Evolutionary conservation across 1,140 invertebrate genomes (phyloP), one percentile per base, ranked within the genome.

Genomic region (Meloidogyne floridensis): DNA sequence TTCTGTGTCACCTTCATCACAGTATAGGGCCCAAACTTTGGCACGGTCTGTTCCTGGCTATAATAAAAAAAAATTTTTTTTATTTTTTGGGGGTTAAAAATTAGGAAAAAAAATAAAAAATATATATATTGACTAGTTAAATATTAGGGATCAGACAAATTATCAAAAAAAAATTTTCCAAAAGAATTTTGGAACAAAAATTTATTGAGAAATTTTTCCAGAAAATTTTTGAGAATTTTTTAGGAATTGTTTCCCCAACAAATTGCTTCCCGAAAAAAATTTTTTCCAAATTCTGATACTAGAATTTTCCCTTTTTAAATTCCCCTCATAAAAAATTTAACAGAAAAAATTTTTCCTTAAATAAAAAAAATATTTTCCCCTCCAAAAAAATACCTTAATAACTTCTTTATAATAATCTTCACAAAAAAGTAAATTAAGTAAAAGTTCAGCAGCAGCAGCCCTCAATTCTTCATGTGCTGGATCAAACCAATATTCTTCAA

Each of bases 401-500:
- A 85, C 87, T 69, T 87, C 82, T 15, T 87, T 75, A 72, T 65
- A 87, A 81, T 89, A 89, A 13, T 90, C 88, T n/a, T 89, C 89
- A 32, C 83, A 82, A 71, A 85, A 90, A 15, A 89, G 80, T 76
- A 89, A 47, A 79, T 89, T 89, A 32, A 90, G 77, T 7, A 89
- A 75, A 20, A 90, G 75, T 77, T 89, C 88, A 18, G 88, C 82
- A 10, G 88, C 88, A 5, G 88, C 89, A 15, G 87, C 86, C 72
- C 88, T 72, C 75, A 89, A 80, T 73, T 89, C 73, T 42, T 89
- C 89, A 79, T 89, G 87, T n/a, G 85, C 80, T 5, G 80, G 83
- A 84, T 90, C 90, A 78, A 86, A 89, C 87, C 88, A 89, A 82
- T 85, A 90, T 71, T 90, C 88, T 76, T 89, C 88, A 65, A 88